Evolutionary conservation across 2,888 invertebrate species (phyloP).

Genomic region (Pharmacophagus antenor): DNA sequence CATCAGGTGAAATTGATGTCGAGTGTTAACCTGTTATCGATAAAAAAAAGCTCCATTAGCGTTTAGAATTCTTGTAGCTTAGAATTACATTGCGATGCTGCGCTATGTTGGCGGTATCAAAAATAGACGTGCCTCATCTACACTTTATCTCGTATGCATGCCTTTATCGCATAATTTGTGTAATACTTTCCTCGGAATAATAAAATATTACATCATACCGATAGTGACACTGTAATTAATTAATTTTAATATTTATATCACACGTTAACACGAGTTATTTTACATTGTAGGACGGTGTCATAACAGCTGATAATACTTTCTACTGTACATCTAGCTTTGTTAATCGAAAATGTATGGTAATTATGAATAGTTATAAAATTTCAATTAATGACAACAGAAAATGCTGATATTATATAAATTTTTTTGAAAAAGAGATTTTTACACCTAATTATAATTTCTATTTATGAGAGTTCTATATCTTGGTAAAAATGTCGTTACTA

Average conservation of each 20-base stretch:
- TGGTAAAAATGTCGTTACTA: too few relatives aligned
- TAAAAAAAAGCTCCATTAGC: too few relatives aligned
- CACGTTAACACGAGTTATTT: neutral
- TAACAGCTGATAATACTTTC: conserved; percentile 6
- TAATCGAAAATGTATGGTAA: neutral
- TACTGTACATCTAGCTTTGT: neutral
- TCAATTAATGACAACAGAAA: too few relatives aligned
- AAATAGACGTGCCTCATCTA: conserved; percentile 23
- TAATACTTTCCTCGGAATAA: conserved; percentile 17
- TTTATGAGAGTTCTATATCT: too few relatives aligned
- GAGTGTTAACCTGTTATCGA: too few relatives aligned
- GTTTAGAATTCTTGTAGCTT: neutral
- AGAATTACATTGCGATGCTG: conserved; percentile 20
- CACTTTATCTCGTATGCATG: conserved; percentile 20
- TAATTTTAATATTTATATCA: conserved; percentile 7
- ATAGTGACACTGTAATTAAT: neutral
- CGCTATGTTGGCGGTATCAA: conserved; percentile 10
- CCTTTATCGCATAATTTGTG: conserved; percentile 21
- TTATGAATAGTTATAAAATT: too few relatives aligned
- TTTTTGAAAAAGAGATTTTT: too few relatives aligned
- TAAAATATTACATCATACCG: conserved; percentile 23
- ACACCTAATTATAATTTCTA: too few relatives aligned
- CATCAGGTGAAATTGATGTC: too few relatives aligned
- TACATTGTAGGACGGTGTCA: neutral
- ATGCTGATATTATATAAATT: too few relatives aligned